Base-by-base conservation (phyloP, 2,797 vertebrate genomes). In the Pelodytes ibericus region DNA sequence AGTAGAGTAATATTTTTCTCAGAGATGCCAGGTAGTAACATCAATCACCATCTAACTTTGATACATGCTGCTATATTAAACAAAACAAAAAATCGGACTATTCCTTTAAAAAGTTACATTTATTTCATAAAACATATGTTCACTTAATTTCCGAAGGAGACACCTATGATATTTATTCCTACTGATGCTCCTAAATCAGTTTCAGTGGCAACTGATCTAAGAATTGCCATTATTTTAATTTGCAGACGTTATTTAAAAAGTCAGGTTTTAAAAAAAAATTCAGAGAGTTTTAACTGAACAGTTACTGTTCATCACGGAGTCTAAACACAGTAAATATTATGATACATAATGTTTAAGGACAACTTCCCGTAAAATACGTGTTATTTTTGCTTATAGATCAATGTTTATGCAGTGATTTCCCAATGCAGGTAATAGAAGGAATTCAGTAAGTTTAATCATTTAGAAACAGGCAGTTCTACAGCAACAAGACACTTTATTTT, bases 401-500 rank as follows among this genome's bases (percentile, higher is more conserved):
- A 16, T 53, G 49, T 53, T 53, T 53, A 53, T 16, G 18, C 24
- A 15, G 44, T 2, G 44, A n/a, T 49, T 20, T 53, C 41, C 41
- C 41, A 44, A 16, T 44, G 41, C 41, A 44, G 41, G 49, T 53
- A 53, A 53, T 53, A 24, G 8, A 22, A 22, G 22, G 2, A 53
- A 53, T 53, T 24, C 49, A 53, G 49, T 22, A 24, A 53, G 11
- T 53, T 7, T 22, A 53, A 53, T 53, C 49, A 53, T 22, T 53
- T 24, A 24, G 49, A 53, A 53, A 53, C 22, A 53, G n/a, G 49
- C 22, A 7, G 13, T 53, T 24, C 7, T 24, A 4, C 20, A 56
- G 13, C 30, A 73, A 63, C 33, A 22, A 57, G n/a, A n/a, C 30
- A n/a, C 72, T 65, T 65, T 58, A 24, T 44, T 58, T 57, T 30